These are phyloP conservation scores for Daboia siamensis DNA, from an alignment of 2,113 vertebrate genomes.

Conservation along the genomic window DNA sequence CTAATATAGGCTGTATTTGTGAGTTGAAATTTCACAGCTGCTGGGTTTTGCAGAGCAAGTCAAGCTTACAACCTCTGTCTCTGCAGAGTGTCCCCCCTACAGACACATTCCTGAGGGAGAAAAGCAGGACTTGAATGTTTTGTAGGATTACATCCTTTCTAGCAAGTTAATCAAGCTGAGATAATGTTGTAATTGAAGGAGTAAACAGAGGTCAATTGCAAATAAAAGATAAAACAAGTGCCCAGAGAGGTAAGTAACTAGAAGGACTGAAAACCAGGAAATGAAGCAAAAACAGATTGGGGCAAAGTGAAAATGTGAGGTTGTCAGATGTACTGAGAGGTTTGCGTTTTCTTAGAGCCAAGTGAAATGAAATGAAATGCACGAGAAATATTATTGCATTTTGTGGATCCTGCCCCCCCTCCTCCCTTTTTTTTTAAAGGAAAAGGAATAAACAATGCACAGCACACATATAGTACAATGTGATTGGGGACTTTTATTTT, in stretches of 20 bases:
- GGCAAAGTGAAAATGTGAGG: not conserved
- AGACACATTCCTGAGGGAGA: not conserved
- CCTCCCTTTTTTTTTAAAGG: not conserved
- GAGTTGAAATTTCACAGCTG: not conserved
- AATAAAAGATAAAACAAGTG: not conserved
- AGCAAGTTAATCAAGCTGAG: not conserved
- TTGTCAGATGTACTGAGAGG: not conserved
- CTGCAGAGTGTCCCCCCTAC: not conserved
- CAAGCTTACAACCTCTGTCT: not conserved
- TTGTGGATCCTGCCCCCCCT: not conserved
- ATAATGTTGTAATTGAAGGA: not conserved
- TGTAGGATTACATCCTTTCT: not conserved
- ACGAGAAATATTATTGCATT: not conserved
- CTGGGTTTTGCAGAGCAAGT: not conserved
- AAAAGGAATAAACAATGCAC: not conserved
- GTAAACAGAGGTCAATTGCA: not conserved
- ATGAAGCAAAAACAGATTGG: not conserved
- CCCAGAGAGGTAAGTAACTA: not conserved
- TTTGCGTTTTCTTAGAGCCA: not conserved
- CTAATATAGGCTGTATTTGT: conserved; percentile 20
- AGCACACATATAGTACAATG: too few relatives aligned
- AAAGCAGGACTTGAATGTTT: not conserved
- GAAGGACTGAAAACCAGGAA: not conserved
- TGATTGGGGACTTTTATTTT: not conserved
- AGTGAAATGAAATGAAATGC: not conserved